Percentiles rank a stretch among this genome's conserved stretches.
Evolutionary conservation across 2,888 invertebrate genomes (phyloP).

Genomic region (Nymphalis urticae): DNA sequence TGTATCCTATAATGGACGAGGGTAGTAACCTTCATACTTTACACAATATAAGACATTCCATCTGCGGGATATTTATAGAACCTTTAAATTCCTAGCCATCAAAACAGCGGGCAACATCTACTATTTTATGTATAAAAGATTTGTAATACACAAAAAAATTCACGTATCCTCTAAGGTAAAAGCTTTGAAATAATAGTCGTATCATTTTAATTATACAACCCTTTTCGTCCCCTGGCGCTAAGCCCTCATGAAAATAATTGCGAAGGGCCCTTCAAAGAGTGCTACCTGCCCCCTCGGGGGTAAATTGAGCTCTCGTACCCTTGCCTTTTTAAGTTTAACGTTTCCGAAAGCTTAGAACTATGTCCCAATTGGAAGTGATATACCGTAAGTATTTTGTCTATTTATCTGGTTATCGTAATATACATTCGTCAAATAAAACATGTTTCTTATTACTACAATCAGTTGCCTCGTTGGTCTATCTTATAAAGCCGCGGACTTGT

Average conservation of each 20-base stretch:
- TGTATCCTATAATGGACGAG: no score
- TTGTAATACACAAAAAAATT: background rate
- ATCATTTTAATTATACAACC: constrained; percentile 40
- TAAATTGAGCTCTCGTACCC: constrained; percentile 24
- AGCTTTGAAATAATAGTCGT: constrained; percentile 31
- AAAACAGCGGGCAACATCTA: no score
- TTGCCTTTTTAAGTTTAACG: constrained; percentile 18
- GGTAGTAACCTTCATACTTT: no score
- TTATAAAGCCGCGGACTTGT: no score
- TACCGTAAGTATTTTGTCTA: background rate
- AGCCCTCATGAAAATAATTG: constrained; percentile 38
- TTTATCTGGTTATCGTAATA: no score
- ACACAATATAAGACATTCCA: no score
- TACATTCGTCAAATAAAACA: no score
- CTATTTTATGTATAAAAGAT: background rate
- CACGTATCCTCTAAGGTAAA: constrained; percentile 19
- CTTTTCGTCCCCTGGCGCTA: constrained; percentile 29
- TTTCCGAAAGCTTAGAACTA: background rate
- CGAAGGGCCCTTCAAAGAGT: constrained; percentile 34
- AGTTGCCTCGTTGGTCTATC: no score
- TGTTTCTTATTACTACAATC: no score
- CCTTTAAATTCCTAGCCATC: no score
- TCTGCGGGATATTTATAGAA: no score
- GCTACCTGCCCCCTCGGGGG: constrained; percentile 20
- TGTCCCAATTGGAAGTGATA: background rate